Percentiles rank a stretch among this genome's conserved stretches.
phyloP scores from a whole-genome alignment of 2,113 vertebrate genomes.

The Hippocampus comes region DNA sequence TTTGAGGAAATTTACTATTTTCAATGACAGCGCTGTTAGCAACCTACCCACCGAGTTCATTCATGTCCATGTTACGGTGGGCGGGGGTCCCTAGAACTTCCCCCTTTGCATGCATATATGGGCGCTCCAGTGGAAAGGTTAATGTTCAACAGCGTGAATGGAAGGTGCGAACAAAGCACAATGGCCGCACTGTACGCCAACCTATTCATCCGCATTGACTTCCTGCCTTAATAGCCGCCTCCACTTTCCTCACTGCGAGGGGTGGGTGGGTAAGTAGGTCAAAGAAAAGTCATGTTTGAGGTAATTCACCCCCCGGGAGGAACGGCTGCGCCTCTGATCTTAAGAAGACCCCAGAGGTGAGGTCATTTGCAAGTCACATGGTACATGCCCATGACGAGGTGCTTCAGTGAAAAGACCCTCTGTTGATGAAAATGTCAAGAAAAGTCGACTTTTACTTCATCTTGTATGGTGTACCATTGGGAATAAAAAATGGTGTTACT shows the following conservation, averaged over 20 bases:
- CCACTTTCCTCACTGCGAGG: constrained; percentile 59
- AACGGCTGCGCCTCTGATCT: constrained; percentile 63
- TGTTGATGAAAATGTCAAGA: neutral
- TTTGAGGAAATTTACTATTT: neutral
- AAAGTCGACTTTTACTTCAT: neutral
- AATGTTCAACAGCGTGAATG: constrained; percentile 69
- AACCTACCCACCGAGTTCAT: neutral
- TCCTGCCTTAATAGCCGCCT: constrained; percentile 73
- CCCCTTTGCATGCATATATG: neutral
- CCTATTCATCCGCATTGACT: constrained; percentile 76
- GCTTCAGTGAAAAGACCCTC: neutral
- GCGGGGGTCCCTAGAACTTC: neutral
- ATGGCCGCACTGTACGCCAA: constrained; percentile 70
- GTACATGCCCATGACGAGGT: constrained; percentile 41
- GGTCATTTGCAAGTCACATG: constrained; percentile 61
- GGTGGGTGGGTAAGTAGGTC: constrained; percentile 68
- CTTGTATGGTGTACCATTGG: neutral
- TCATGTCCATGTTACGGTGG: constrained; percentile 4
- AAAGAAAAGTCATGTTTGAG: constrained; percentile 77
- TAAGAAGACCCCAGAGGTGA: constrained; percentile 68
- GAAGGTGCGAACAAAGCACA: constrained; percentile 75
- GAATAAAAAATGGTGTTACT: neutral
- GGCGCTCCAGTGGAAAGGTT: constrained; percentile 50
- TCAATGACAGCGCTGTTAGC: neutral
- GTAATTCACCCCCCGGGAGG: constrained; percentile 68